Base-by-base conservation (phyloP, 2,888 invertebrate species). In the Brachyopa scutellaris region DNA sequence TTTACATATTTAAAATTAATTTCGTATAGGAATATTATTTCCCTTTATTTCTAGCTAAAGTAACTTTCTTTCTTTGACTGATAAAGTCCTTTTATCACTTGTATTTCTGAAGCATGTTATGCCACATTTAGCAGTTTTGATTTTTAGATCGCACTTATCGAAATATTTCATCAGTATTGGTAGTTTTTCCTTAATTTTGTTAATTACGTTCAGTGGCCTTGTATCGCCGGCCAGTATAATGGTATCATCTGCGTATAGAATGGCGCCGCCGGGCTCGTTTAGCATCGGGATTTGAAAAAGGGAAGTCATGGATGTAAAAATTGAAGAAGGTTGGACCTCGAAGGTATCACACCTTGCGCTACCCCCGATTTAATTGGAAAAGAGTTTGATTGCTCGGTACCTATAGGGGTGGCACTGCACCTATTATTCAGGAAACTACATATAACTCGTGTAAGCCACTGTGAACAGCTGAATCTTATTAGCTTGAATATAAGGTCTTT, bases 1-100 rank as follows among this genome's bases (percentile, higher is more conserved):
- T n/a, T n/a, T n/a, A n/a, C n/a, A n/a, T n/a, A n/a, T n/a, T n/a
- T n/a, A n/a, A n/a, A n/a, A n/a, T n/a, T n/a, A n/a, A n/a, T n/a
- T n/a, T n/a, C n/a, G n/a, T n/a, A n/a, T n/a, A n/a, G n/a, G n/a
- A n/a, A n/a, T n/a, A n/a, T n/a, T n/a, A n/a, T n/a, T n/a, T n/a
- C n/a, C n/a, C n/a, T n/a, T n/a, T n/a, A n/a, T n/a, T n/a, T n/a
- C n/a, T n/a, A n/a, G n/a, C n/a, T n/a, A n/a, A n/a, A n/a, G n/a
- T n/a, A n/a, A 29, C 11, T 53, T 67, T 11, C 42, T 67, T 7
- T 67, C 42, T 13, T 21, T 40, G 6, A 66, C 49, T 13, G 51
- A 8, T 15, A 26, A 13, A 53, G 53, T 1, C 53, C 53, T 33
- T 42, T 66, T 7, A n/a, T 42, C n/a, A 8, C 53, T 51, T 23